A percentile compares a stretch with the other conserved stretches of the same genome.
Evolutionary conservation across 2,797 vertebrate genomes (phyloP).

Genomic region (Hydrolagus colliei): DNA sequence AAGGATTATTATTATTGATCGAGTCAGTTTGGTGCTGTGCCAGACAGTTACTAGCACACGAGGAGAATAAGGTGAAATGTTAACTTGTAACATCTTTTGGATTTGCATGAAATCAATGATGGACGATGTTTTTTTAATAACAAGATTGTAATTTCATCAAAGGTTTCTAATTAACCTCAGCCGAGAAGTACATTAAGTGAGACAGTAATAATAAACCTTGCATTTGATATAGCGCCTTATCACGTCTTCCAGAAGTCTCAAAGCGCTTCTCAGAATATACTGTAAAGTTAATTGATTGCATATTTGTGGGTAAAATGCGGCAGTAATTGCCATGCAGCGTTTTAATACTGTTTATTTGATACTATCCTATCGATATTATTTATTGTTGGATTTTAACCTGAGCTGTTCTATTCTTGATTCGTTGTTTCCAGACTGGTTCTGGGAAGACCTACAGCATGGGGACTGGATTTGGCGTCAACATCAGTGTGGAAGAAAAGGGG

Average conservation of each 20-base stretch:
- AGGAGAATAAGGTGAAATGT: neutral
- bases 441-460: slow-evolving; percentile 92
- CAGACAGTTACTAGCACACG: too few species aligned
- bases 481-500: slow-evolving; percentile 70
- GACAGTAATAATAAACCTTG: neutral
- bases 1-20: too few species aligned
- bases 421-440: slow-evolving; percentile 55
- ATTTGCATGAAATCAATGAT: neutral
- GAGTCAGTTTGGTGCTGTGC: too few species aligned
- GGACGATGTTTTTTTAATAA: neutral
- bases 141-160: neutral
- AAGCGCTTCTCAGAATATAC: too few species aligned
- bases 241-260: too few species aligned
- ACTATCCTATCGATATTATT: neutral
- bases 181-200: neutral
- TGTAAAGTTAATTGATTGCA: too few species aligned
- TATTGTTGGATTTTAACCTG: too few species aligned
- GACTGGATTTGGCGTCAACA: slow-evolving; percentile 75
- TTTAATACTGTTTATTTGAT: neutral
- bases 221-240: too few species aligned
- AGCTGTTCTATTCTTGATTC: slow-evolving; percentile 5
- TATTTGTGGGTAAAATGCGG: neutral
- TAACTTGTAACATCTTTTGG: neutral
- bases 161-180: neutral
- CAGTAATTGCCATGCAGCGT: neutral